phyloP scores from a whole-genome alignment of 1,140 invertebrate genomes.

The Caenorhabditis elegans region DNA sequence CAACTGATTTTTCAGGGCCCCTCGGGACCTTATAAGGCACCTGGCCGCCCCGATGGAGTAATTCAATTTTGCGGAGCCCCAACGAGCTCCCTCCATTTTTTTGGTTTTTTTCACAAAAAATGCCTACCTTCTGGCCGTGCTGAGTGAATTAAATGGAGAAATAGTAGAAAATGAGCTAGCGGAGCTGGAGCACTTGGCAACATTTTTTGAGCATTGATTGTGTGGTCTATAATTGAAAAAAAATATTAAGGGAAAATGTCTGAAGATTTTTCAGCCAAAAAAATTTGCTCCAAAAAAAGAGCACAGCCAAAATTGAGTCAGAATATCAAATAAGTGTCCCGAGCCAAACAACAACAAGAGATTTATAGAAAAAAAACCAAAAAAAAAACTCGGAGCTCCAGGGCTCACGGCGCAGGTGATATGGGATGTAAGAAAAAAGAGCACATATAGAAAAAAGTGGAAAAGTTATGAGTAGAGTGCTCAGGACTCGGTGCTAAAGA shows the following conservation, averaged over 20 bases:
- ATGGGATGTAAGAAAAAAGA: not conserved
- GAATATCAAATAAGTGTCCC: too few species aligned
- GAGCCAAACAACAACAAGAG: slow-evolving; percentile 11
- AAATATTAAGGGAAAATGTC: too few species aligned
- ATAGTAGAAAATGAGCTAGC: not conserved
- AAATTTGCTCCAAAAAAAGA: too few species aligned
- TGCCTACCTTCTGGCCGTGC: not conserved
- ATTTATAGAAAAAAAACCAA: too few species aligned
- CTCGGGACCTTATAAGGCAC: not conserved
- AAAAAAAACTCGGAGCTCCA: too few species aligned
- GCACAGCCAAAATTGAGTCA: not conserved
- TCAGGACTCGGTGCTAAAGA: not conserved
- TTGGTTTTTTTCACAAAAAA: not conserved
- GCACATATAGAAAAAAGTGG: not conserved
- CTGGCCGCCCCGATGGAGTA: too few species aligned
- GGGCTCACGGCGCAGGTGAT: not conserved
- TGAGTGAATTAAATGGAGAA: not conserved
- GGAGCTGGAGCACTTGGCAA: not conserved
- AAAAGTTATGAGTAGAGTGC: slow-evolving; percentile 1
- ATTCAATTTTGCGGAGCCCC: not conserved
- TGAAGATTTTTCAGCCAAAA: too few species aligned
- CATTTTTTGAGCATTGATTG: slow-evolving; percentile 1
- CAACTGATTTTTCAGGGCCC: too few species aligned
- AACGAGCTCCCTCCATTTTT: too few species aligned
- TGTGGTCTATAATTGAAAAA: too few species aligned